These are phyloP conservation scores for Zootoca vivipara DNA, from an alignment of 2,113 vertebrate species.

Conservation along the genomic window DNA sequence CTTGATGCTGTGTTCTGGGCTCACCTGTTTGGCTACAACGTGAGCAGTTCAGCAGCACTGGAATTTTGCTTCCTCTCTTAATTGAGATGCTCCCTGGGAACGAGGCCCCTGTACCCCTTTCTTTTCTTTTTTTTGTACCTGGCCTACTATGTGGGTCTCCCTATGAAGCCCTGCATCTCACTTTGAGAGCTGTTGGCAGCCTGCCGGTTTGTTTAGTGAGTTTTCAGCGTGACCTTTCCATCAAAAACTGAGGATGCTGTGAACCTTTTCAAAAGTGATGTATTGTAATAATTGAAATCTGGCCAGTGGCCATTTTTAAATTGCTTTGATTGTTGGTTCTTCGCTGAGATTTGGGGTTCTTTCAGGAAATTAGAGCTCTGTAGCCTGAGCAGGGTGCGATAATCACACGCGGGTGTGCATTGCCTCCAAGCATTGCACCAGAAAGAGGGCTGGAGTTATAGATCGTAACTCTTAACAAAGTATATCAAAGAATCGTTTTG, in stretches of 20 bases:
- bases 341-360: background rate
- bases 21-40: background rate
- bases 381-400: background rate
- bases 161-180: too few relatives aligned
- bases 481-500: slow-evolving; percentile 18
- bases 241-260: slow-evolving; percentile 26
- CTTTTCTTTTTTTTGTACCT: background rate
- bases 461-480: background rate
- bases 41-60: background rate
- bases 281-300: slow-evolving; percentile 28
- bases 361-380: background rate
- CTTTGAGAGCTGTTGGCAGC: background rate
- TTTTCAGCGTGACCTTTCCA: background rate
- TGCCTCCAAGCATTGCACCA: background rate
- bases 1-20: background rate
- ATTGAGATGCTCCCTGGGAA: background rate
- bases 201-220: background rate
- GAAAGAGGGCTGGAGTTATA: background rate
- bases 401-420: background rate
- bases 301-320: background rate
- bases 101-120: background rate
- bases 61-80: background rate
- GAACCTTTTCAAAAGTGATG: slow-evolving; percentile 22
- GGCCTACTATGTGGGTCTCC: background rate
- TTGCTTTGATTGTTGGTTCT: slow-evolving; percentile 16